These are phyloP conservation scores for Acridotheres tristis DNA, from an alignment of 2,797 vertebrate genomes.

Conservation along the genomic window DNA sequence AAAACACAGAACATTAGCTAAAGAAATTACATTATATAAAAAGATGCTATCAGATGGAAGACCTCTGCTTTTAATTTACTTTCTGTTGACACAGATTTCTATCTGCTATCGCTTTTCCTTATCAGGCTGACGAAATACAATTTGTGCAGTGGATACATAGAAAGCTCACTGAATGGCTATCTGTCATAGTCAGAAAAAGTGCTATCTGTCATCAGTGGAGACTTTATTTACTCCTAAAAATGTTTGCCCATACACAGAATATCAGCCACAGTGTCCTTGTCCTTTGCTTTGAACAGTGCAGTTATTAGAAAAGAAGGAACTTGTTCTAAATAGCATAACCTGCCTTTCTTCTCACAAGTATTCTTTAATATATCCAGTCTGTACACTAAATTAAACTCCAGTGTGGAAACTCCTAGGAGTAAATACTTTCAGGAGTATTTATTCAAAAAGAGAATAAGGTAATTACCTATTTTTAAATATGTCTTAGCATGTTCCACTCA, in stretches of 20 bases:
- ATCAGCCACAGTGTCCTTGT: constrained; percentile 72
- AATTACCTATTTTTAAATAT: background rate
- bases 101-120: constrained; percentile 84
- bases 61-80: constrained; percentile 84
- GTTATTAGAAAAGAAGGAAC: background rate
- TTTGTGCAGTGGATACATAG: constrained; percentile 76
- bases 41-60: constrained; percentile 80
- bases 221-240: constrained; percentile 82
- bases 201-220: constrained; percentile 83
- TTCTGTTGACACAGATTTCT: constrained; percentile 85
- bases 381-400: background rate
- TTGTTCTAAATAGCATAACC: background rate
- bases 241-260: constrained; percentile 70
- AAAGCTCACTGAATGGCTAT: constrained; percentile 78
- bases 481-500: background rate
- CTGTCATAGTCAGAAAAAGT: constrained; percentile 81
- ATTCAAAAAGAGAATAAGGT: background rate
- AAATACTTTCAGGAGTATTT: background rate
- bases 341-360: background rate
- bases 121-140: constrained; percentile 81
- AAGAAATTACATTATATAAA: constrained; percentile 83
- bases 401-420: background rate
- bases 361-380: background rate
- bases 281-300: constrained; percentile 8
- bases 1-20: constrained; percentile 79